phyloP scores from a whole-genome alignment of 2,888 invertebrate species.

The Alsophila aescularia region DNA sequence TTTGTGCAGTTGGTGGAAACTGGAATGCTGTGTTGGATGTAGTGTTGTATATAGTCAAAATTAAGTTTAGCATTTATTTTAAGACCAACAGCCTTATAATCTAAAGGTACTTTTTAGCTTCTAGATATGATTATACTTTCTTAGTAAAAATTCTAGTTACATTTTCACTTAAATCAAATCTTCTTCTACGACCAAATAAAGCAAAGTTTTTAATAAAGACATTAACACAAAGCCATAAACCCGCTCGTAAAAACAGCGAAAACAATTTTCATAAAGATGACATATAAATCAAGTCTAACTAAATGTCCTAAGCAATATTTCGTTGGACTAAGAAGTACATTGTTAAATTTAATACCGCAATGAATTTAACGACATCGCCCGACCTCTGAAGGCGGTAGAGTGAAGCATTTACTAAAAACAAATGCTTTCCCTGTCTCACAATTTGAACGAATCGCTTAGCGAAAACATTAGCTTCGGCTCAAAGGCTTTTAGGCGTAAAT shows the following conservation, averaged over 20 bases:
- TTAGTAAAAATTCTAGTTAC: no score
- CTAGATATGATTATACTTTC: no score
- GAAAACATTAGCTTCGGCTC: conserved; percentile 78
- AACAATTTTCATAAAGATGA: conserved; percentile 32
- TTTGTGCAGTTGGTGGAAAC: no score
- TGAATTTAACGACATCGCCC: conserved; percentile 50
- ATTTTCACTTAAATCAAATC: no score
- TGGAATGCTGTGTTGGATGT: no score
- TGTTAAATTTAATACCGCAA: conserved; percentile 46
- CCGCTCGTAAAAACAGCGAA: conserved; percentile 25
- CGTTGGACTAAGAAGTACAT: conserved; percentile 28
- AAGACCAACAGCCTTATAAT: no score
- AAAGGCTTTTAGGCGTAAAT: conserved; percentile 78
- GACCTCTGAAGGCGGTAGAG: conserved; percentile 43
- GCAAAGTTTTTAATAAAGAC: conserved; percentile 26
- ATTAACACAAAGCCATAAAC: conserved; percentile 23
- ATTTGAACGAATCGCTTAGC: conserved; percentile 73
- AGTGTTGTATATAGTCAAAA: no score
- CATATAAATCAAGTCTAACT: conserved; percentile 30
- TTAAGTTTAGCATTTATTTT: no score
- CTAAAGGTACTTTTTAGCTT: no score
- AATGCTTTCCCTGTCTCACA: conserved; percentile 42
- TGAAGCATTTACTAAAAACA: conserved; percentile 52
- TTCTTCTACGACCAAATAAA: conserved; percentile 1
- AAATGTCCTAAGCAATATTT: conserved; percentile 29